Percentiles rank a stretch among this genome's conserved stretches.
phyloP scores from a whole-genome alignment of 2,113 vertebrate species.

The Mola mola region DNA sequence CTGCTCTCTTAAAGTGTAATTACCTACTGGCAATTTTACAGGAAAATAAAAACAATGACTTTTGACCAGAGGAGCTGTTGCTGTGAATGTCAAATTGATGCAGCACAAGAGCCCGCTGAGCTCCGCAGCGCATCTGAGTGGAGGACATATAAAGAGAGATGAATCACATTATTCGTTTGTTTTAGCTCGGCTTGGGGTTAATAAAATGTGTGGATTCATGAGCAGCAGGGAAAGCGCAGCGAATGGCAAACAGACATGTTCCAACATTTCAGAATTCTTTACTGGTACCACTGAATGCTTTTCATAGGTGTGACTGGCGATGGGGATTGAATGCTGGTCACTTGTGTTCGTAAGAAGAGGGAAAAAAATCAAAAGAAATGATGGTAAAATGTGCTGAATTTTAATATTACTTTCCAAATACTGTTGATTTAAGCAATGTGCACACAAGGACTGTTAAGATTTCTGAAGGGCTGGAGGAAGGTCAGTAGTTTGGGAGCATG shows the following conservation, averaged over 20 bases:
- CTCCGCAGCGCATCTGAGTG: constrained; percentile 24
- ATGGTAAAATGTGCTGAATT: too few species aligned
- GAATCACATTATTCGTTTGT: constrained; percentile 71
- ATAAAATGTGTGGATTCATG: constrained; percentile 63
- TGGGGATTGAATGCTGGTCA: constrained; percentile 41
- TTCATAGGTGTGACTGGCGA: constrained; percentile 60
- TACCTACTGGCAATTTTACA: constrained; percentile 72
- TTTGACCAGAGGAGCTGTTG: constrained; percentile 68
- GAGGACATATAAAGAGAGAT: constrained; percentile 67
- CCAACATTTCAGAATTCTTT: constrained; percentile 60
- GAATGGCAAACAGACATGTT: constrained; percentile 64
- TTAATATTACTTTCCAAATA: too few species aligned
- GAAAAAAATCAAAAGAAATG: too few species aligned
- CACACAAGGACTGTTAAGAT: too few species aligned
- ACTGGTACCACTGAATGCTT: constrained; percentile 54
- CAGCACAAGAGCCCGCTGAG: constrained; percentile 43
- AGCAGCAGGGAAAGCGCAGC: constrained; percentile 34
- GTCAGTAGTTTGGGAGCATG: too few species aligned
- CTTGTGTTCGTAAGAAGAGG: constrained; percentile 27
- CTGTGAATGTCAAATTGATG: constrained; percentile 65
- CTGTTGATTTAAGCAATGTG: too few species aligned
- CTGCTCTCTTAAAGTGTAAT: constrained; percentile 73
- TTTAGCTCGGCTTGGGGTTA: constrained; percentile 57
- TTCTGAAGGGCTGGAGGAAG: too few species aligned
- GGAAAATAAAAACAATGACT: constrained; percentile 74